Evolutionary conservation across 2,888 invertebrate species (phyloP).

Genomic region (Agapetus fuscipes): DNA sequence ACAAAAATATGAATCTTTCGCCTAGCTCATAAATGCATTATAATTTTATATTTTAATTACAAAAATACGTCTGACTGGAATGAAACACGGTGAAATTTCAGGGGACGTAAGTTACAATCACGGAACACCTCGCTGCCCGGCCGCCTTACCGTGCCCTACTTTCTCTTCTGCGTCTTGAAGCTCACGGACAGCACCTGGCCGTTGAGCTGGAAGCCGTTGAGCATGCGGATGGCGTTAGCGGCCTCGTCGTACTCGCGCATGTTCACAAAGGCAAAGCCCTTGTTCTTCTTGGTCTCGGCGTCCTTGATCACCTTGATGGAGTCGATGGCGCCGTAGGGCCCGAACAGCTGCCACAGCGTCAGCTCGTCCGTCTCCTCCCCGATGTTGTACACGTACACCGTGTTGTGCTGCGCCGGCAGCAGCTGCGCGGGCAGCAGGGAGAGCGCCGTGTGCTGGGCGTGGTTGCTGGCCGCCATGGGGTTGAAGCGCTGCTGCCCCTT

Average conservation of each 20-base stretch:
- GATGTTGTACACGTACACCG: slow-evolving; percentile 46
- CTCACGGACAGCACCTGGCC: slow-evolving; percentile 48
- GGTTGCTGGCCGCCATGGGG: slow-evolving; percentile 42
- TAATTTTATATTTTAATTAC: slow-evolving; percentile 43
- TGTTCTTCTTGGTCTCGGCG: slow-evolving; percentile 46
- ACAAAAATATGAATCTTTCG: slow-evolving; percentile 42
- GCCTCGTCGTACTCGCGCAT: slow-evolving; percentile 48
- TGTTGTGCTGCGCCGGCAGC: slow-evolving; percentile 37
- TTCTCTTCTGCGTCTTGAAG: slow-evolving; percentile 48
- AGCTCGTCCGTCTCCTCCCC: slow-evolving; percentile 46
- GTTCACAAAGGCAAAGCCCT: slow-evolving; percentile 45
- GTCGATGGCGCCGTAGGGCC: slow-evolving; percentile 45
- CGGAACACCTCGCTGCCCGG: slow-evolving; percentile 18
- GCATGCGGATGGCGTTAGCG: slow-evolving; percentile 44
- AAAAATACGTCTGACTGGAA: slow-evolving; percentile 48
- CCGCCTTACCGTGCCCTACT: slow-evolving; percentile 5
- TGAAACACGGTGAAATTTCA: slow-evolving; percentile 35
- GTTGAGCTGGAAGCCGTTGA: slow-evolving; percentile 46
- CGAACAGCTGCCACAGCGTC: slow-evolving; percentile 44
- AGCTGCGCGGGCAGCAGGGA: slow-evolving; percentile 35
- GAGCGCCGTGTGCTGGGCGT: slow-evolving; percentile 30
- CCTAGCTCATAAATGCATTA: slow-evolving; percentile 46
- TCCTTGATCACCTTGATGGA: slow-evolving; percentile 47
- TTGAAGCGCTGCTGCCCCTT: slow-evolving; percentile 45
- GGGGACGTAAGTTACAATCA: background rate